Base-by-base conservation (phyloP, 2,888 invertebrate genomes). In the Criorhina ranunculi region DNA sequence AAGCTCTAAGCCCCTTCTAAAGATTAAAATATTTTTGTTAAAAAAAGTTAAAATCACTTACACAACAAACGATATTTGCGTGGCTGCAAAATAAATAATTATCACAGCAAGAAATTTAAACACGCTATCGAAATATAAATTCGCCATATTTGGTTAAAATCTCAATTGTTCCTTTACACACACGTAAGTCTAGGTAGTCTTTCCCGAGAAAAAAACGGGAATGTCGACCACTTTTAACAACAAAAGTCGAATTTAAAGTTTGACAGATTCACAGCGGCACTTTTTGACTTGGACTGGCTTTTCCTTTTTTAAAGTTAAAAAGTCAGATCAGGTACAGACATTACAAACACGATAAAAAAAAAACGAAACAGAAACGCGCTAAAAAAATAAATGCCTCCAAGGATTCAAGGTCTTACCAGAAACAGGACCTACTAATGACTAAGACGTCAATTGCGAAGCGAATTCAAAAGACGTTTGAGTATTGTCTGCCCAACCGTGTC, bases 41-140 rank as follows among this genome's bases (percentile, higher is more conserved):
- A 24, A 24, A 24, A 24, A 24, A 24, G 4, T 46, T 46, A 37
- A n/a, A 37, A n/a, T 46, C 29, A 60, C 82, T 83, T 83, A 83
- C 82, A 73, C 37, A 29, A 73, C 82, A 51, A 67, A 19, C 5
- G 77, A 33, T 55, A 73, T 60, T 73, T 83, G 59, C 5, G 44
- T 67, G 40, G 78, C 49, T 51, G 55, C 60, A 11, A 83, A 69
- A 17, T 73, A 83, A 12, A 83, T 37, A 7, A 29, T 17, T 12
- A 40, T 72, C 6, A 72, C 53, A 24, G 78, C 24, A 0, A 73
- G 29, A 8, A 78, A 51, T 17, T 73, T 73, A 5, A 62, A 12
- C 2, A 46, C 29, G 4, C 59, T 31, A 12, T 60, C 17, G 9
- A 60, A 29, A 51, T 57, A 59, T 59, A 60, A 67, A 44, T 67